Percentiles rank a stretch among this genome's conserved stretches.
These are phyloP conservation scores for Rotaria socialis DNA, from an alignment of 2,888 invertebrate species.

Conservation along the genomic window DNA sequence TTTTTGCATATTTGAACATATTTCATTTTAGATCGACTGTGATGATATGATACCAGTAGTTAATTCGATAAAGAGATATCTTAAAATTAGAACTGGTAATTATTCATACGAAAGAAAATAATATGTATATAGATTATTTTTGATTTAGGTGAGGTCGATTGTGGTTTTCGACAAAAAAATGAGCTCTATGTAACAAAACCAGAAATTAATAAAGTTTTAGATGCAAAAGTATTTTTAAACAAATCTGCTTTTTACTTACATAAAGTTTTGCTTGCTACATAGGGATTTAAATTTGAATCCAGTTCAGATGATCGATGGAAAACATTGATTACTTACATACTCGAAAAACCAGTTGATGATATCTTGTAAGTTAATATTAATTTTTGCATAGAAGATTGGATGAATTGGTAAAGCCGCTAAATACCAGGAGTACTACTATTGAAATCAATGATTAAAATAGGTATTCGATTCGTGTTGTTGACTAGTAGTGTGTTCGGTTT, in stretches of 20 bases:
- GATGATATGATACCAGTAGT: neutral
- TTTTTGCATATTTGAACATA: neutral
- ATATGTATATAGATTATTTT: too few species aligned
- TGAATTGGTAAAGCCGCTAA: too few species aligned
- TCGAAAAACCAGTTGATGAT: neutral
- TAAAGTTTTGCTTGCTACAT: neutral
- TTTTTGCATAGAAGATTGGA: too few species aligned
- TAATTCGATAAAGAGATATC: neutral
- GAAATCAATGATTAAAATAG: too few species aligned
- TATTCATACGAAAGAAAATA: too few species aligned
- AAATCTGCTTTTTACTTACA: too few species aligned
- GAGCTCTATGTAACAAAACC: neutral
- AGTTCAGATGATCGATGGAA: neutral
- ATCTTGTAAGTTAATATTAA: neutral
- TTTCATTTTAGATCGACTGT: neutral
- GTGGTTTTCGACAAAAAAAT: neutral
- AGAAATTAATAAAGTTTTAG: neutral
- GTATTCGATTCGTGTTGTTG: too few species aligned
- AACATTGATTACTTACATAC: neutral
- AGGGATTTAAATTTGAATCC: slow-evolving; percentile 21
- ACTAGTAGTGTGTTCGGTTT: too few species aligned
- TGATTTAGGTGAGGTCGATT: neutral
- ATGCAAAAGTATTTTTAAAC: neutral
- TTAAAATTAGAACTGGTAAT: neutral
- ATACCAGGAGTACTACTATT: too few species aligned